Conservation (phyloP, 64 coral and sea anemone genomes). For the Astreopora myriophthalma region DNA sequence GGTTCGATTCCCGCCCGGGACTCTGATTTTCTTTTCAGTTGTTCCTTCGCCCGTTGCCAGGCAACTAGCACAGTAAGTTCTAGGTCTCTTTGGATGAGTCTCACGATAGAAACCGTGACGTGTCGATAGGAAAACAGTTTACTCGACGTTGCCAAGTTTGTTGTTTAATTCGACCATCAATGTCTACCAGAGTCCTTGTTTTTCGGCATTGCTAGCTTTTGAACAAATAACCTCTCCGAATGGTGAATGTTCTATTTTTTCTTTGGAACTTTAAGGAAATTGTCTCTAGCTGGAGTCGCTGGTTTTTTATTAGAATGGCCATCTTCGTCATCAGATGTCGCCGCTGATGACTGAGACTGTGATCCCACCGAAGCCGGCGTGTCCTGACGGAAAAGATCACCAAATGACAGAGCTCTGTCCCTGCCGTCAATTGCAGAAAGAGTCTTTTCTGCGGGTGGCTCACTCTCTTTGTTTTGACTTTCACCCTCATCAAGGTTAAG, state of each 20-base stretch:
- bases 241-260: not conserved
- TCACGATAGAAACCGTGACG: too few relatives aligned
- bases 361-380: not conserved
- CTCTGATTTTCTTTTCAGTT: too few relatives aligned
- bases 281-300: not conserved
- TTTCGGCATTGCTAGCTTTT: too few relatives aligned
- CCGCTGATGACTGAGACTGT: not conserved
- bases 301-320: not conserved
- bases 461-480: not conserved
- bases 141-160: too few relatives aligned
- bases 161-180: too few relatives aligned
- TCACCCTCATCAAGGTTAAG: not conserved
- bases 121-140: too few relatives aligned
- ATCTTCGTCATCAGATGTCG: slow-evolving; percentile 11
- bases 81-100: too few relatives aligned
- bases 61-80: too few relatives aligned
- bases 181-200: too few relatives aligned
- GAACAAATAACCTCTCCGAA: too few relatives aligned
- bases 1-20: too few relatives aligned
- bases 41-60: too few relatives aligned
- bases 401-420: slow-evolving; percentile 14
- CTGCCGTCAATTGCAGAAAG: not conserved
- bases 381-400: slow-evolving; percentile 42
- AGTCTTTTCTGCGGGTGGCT: not conserved
- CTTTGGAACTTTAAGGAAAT: not conserved